Conservation (phyloP, 2,888 invertebrate species). For the Danaus chrysippus region DNA sequence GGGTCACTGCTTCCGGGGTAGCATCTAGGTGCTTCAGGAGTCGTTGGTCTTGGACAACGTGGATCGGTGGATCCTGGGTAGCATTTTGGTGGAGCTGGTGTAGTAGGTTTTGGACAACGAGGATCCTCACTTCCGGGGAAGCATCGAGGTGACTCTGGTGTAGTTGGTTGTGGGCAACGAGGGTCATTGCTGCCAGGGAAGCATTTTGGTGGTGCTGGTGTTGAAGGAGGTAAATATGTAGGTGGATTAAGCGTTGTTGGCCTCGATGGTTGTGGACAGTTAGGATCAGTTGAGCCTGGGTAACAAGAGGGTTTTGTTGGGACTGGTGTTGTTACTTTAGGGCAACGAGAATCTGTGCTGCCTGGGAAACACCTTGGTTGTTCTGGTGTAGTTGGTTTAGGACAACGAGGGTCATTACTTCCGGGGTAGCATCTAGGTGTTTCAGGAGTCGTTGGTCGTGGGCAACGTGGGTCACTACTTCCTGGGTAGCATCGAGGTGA, state of each 20-base stretch:
- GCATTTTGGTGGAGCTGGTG: slow-evolving; percentile 38
- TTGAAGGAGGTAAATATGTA: slow-evolving; percentile 38
- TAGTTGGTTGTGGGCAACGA: too few species aligned
- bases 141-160: slow-evolving; percentile 36
- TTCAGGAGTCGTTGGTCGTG: slow-evolving; percentile 38
- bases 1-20: slow-evolving; percentile 44
- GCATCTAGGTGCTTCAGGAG: slow-evolving; percentile 36
- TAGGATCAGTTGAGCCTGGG: slow-evolving; percentile 38
- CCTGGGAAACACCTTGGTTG: slow-evolving; percentile 31
- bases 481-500: slow-evolving; percentile 40
- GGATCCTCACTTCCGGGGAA: slow-evolving; percentile 34
- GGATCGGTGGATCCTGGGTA: slow-evolving; percentile 37
- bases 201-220: slow-evolving; percentile 32
- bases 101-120: slow-evolving; percentile 37
- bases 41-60: slow-evolving; percentile 37
- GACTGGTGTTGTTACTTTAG: slow-evolving; percentile 35
- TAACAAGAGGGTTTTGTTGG: slow-evolving; percentile 36
- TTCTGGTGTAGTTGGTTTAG: slow-evolving; percentile 35
- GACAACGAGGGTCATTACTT: slow-evolving; percentile 38
- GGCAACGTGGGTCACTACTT: slow-evolving; percentile 46
- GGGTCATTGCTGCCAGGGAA: slow-evolving; percentile 32
- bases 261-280: slow-evolving; percentile 44
- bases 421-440: slow-evolving; percentile 39
- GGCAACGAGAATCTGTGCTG: slow-evolving; percentile 38
- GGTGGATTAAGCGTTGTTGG: slow-evolving; percentile 38